Conservation (phyloP, 1,140 invertebrate genomes). For the Drosophila ambigua region DNA sequence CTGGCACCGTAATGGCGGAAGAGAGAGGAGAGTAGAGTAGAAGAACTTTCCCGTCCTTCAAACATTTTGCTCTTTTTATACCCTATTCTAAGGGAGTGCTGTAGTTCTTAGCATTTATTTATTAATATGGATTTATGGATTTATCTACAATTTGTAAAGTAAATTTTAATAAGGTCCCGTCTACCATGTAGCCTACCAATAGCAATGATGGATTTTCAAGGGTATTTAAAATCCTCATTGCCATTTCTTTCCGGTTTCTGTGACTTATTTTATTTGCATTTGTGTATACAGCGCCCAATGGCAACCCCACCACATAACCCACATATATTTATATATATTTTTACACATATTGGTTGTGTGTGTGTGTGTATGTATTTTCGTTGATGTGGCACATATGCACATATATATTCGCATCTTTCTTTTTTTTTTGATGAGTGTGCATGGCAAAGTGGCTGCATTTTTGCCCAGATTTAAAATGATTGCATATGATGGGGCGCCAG, state of each 20-base stretch:
- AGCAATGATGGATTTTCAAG: too few relatives aligned
- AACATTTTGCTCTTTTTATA: conserved; percentile 27
- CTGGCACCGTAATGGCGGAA: background rate
- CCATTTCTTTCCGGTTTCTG: too few relatives aligned
- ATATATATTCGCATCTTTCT: conserved; percentile 34
- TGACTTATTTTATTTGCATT: conserved; percentile 51
- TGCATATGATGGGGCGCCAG: conserved; percentile 32
- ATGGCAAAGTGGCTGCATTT: conserved; percentile 61
- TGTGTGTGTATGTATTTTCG: conserved; percentile 4
- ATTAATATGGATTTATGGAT: too few relatives aligned
- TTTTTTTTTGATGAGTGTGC: conserved; percentile 63
- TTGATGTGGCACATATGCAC: conserved; percentile 10
- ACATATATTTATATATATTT: conserved; percentile 23
- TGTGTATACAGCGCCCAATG: conserved; percentile 5
- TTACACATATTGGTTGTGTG: background rate
- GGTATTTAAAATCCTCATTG: too few relatives aligned
- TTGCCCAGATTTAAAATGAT: conserved; percentile 64
- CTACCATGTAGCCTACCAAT: too few relatives aligned
- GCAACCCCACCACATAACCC: conserved; percentile 12
- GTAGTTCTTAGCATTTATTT: too few relatives aligned
- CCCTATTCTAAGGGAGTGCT: too few relatives aligned
- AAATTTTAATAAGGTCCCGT: too few relatives aligned
- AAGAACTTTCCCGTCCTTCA: background rate
- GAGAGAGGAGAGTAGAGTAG: background rate
- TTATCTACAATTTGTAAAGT: too few relatives aligned